Conservation (phyloP, 1,140 invertebrate genomes). For the Stegodyphus dumicola region DNA sequence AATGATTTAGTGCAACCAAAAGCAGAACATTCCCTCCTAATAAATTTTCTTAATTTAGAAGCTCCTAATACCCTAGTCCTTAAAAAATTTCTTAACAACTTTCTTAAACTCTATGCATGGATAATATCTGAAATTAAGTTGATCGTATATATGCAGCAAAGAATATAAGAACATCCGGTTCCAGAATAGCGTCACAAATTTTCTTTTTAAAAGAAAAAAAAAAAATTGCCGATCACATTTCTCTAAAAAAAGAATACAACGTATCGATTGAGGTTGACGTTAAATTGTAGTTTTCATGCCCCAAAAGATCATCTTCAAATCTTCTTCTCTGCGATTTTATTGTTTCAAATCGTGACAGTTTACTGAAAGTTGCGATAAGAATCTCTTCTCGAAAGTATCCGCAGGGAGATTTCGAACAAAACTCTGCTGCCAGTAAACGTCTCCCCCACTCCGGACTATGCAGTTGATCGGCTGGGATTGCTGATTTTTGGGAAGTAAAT, state of each 20-base stretch:
- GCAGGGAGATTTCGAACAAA: not conserved
- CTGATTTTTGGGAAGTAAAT: conserved; percentile 16
- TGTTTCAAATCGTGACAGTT: conserved; percentile 40
- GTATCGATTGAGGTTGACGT: not conserved
- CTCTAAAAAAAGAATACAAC: not conserved
- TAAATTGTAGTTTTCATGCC: not conserved
- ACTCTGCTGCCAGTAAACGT: not conserved
- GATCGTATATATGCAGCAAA: no score
- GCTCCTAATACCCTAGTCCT: no score
- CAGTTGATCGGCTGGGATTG: no score
- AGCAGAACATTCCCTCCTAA: no score
- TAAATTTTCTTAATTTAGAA: no score
- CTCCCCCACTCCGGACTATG: not conserved
- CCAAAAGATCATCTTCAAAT: not conserved
- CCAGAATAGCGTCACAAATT: no score
- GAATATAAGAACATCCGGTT: no score
- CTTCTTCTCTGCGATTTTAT: conserved; percentile 1
- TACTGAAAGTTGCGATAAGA: conserved; percentile 7
- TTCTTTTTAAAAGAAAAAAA: no score
- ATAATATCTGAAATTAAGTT: no score
- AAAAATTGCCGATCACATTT: not conserved
- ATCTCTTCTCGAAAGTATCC: not conserved
- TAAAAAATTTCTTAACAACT: no score
- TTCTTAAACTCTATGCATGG: no score
- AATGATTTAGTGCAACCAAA: no score